Percentiles rank a stretch among this genome's conserved stretches.
Conservation (phyloP, 1,140 invertebrate genomes). For the Drosophila parvula region DNA sequence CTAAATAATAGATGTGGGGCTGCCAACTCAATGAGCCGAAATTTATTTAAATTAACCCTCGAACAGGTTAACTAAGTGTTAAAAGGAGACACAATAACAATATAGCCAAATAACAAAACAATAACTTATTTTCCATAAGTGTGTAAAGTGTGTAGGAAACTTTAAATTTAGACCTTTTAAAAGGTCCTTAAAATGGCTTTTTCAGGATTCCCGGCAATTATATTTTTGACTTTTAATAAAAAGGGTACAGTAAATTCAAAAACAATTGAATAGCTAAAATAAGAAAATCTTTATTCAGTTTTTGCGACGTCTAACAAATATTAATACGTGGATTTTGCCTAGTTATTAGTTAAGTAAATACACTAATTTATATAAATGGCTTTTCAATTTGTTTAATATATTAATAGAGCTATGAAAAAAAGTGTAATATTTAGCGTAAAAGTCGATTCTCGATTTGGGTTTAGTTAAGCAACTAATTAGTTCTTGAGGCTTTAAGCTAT, state of each 20-base stretch:
- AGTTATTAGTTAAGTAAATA: not conserved
- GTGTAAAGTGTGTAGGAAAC: too few species aligned
- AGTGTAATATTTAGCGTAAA: not conserved
- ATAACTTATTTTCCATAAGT: too few species aligned
- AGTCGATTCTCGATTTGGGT: not conserved
- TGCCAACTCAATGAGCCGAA: constrained; percentile 19
- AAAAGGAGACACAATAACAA: too few species aligned
- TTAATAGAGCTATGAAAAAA: constrained; percentile 3
- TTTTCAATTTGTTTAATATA: not conserved
- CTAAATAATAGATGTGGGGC: not conserved
- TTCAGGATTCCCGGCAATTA: not conserved
- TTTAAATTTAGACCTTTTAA: not conserved
- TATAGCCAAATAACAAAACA: too few species aligned
- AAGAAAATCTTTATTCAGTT: too few species aligned
- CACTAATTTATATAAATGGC: not conserved
- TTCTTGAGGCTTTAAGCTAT: constrained; percentile 7
- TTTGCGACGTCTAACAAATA: too few species aligned
- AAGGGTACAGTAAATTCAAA: not conserved
- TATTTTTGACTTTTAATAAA: not conserved
- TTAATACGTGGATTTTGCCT: too few species aligned
- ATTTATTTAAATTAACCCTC: not conserved
- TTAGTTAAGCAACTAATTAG: constrained; percentile 6
- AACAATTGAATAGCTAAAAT: not conserved
- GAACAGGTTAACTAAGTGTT: too few species aligned
- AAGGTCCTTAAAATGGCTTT: too few species aligned